Evolutionary conservation across 2,888 invertebrate genomes (phyloP), one percentile per base, ranked within the genome.

Genomic region (Tiliacea citrago): DNA sequence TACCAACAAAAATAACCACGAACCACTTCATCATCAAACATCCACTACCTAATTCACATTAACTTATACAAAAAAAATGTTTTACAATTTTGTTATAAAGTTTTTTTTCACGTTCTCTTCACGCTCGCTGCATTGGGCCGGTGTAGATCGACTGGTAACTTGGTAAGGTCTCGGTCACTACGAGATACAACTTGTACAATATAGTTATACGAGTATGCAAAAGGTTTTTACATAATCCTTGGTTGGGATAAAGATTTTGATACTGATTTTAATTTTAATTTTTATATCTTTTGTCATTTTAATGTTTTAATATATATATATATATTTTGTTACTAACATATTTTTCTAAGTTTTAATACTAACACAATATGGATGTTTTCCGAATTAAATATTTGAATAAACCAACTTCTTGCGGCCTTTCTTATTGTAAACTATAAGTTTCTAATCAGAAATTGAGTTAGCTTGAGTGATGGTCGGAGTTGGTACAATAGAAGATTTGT

Each of bases 131-230:
- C 24, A 65, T 0, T 21, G 42, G 58, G 45, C 69, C 51, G 29
- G 63, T 55, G 62, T 18, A 61, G 67, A 49, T 21, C 60, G 74
- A 85, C 85, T 85, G 79, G 53, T 66, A 69, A 86, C 86, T 82
- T 85, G 79, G 53, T 66, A 69, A 86, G 83, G 85, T 85, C 87
- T 79, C 66, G 74, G 70, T 29, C 79, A 71, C 7, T 29, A 13
- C 21, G 45, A 53, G 18, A 16, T 58, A 29, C 47, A 55, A 65
- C 13, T 42, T 58, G 65, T 1, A n/a, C n/a, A 10, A 39, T 29
- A 55, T 70, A 57, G 16, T 63, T 60, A 62, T 49, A n/a, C n/a
- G n/a, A n/a, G n/a, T n/a, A 16, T 55, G 24, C 21, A 29, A 10
- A 16, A 39, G 42, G 55, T 57, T 72, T 77, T 77, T 78, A 66